These are phyloP conservation scores for Schizothorax lantsangensis DNA, from an alignment of 2,797 vertebrate genomes.

Conservation along the genomic window DNA sequence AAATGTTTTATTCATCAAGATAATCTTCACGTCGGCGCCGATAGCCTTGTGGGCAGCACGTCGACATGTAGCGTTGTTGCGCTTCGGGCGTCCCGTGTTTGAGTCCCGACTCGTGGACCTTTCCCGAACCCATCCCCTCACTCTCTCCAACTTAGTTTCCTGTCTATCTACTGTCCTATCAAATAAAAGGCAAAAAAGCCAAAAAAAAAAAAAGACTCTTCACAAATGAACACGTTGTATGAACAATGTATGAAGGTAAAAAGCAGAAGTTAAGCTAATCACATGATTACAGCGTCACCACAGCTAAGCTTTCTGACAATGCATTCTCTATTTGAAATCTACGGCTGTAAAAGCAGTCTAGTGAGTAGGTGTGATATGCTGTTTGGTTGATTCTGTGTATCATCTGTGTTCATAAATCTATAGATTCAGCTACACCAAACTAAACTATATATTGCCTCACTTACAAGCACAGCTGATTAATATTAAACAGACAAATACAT, in stretches of 20 bases:
- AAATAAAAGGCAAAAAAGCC: too few relatives aligned
- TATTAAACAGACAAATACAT: slow-evolving; percentile 11
- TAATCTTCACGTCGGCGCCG: neutral
- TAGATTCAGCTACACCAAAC: neutral
- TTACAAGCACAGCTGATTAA: neutral
- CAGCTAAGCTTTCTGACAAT: too few relatives aligned
- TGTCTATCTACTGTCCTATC: too few relatives aligned
- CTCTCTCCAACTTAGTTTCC: too few relatives aligned
- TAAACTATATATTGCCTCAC: neutral
- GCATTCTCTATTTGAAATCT: neutral
- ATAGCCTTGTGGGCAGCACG: too few relatives aligned
- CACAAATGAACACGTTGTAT: neutral
- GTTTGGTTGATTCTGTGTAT: neutral
- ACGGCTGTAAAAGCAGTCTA: neutral
- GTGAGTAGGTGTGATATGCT: neutral
- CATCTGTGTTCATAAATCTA: neutral
- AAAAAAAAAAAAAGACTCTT: neutral
- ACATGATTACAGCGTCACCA: neutral
- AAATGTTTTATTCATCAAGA: neutral
- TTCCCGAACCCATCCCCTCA: too few relatives aligned
- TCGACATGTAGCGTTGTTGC: too few relatives aligned
- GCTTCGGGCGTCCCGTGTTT: too few relatives aligned
- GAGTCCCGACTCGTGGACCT: too few relatives aligned
- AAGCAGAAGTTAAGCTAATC: neutral
- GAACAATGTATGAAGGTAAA: neutral